Percentiles rank a stretch among this genome's conserved stretches.
These are phyloP conservation scores for Lindbergichthys nudifrons DNA, from an alignment of 2,797 vertebrate species.

Conservation along the genomic window DNA sequence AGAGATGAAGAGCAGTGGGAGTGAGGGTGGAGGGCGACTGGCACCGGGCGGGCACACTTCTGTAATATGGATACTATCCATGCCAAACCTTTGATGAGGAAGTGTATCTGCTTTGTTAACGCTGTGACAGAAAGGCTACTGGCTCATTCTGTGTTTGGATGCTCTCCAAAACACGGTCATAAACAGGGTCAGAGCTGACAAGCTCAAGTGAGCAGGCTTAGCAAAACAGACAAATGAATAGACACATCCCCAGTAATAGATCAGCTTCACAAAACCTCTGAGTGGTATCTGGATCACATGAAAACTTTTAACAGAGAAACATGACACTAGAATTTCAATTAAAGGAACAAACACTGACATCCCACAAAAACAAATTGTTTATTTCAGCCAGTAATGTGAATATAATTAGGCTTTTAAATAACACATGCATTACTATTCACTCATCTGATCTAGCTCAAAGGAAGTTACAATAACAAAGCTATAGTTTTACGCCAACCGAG, in stretches of 20 bases:
- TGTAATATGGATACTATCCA: constrained; percentile 20
- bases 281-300: constrained; percentile 45
- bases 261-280: constrained; percentile 44
- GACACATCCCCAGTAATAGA: constrained; percentile 43
- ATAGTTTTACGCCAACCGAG: no score
- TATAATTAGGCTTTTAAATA: no score
- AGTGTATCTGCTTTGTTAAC: constrained; percentile 42
- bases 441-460: no score
- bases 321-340: constrained; percentile 26
- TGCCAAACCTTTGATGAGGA: constrained; percentile 43
- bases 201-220: constrained; percentile 21
- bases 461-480: no score
- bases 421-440: no score
- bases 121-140: constrained; percentile 19
- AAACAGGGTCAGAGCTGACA: background rate
- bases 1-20: constrained; percentile 23
- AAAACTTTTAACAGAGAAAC: constrained; percentile 25
- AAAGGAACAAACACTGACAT: constrained; percentile 24
- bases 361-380: no score
- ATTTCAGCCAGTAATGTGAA: no score
- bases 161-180: constrained; percentile 27
- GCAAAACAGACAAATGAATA: constrained; percentile 36
- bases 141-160: constrained; percentile 26
- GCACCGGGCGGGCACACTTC: background rate
- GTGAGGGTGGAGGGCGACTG: constrained; percentile 20